These are phyloP conservation scores for Rhinichthys osculus DNA, from an alignment of 2,797 vertebrate genomes.

Conservation along the genomic window DNA sequence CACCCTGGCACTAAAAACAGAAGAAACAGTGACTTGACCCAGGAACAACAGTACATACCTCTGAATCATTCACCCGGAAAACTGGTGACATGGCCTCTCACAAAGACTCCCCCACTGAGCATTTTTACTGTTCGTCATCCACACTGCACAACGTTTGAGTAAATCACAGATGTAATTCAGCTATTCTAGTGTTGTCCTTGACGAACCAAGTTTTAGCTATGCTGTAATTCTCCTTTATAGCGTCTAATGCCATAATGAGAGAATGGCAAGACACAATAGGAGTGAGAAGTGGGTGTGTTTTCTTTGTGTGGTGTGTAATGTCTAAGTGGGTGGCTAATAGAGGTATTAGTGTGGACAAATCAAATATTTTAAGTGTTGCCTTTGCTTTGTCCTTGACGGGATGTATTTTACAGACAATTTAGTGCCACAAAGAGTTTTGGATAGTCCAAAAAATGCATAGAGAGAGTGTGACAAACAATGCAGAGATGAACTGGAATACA, in stretches of 20 bases:
- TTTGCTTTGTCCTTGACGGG: not conserved
- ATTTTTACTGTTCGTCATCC: not conserved
- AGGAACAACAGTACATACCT: constrained; percentile 44
- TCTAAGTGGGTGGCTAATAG: constrained; percentile 47
- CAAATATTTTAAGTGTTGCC: constrained; percentile 12
- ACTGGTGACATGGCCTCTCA: constrained; percentile 21
- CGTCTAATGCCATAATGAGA: constrained; percentile 9
- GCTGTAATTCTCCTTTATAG: constrained; percentile 41
- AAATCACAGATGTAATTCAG: constrained; percentile 7
- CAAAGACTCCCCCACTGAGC: constrained; percentile 26
- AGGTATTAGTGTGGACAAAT: constrained; percentile 28
- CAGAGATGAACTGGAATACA: not conserved
- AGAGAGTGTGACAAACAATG: not conserved
- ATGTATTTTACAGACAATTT: not conserved
- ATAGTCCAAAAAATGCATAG: not conserved
- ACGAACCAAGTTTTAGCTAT: constrained; percentile 12
- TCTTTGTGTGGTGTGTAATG: constrained; percentile 31
- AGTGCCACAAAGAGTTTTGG: not conserved
- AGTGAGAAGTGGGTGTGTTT: constrained; percentile 44
- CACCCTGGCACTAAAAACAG: not conserved
- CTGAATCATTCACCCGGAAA: constrained; percentile 44
- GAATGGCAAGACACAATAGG: constrained; percentile 12
- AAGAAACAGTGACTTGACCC: constrained; percentile 24
- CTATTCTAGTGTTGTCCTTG: constrained; percentile 10
- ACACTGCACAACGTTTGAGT: not conserved